Base-by-base conservation (phyloP, 2,797 vertebrate genomes). In the Macroramphosus scolopax region DNA sequence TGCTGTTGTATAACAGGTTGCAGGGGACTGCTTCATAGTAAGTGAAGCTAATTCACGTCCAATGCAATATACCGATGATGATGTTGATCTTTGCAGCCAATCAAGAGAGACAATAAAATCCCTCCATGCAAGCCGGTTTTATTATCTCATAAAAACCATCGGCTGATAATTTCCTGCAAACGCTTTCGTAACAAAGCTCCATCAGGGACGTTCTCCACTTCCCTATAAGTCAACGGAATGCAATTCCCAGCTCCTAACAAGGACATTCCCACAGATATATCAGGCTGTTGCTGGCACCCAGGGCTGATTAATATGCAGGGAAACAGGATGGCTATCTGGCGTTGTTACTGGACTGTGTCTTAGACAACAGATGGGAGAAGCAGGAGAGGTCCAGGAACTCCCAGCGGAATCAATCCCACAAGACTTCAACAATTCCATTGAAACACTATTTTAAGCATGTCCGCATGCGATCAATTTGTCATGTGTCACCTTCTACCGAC, bases 391-490 rank as follows among this genome's bases (percentile, higher is more conserved):
- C 30, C 31, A 28, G 5, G 2, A 9, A 26, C 30, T 66, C 69
- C 43, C 44, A 3, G n/a, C 10, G 49, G 75, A 63, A 33, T 18
- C 14, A 61, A 43, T 71, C 58, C 46, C 43, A 34, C 12, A 63
- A 38, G 40, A 66, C 49, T 41, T 31, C 68, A 37, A 41, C 25
- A 31, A 46, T 68, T 73, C 29, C 25, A 35, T 59, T 48, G 37
- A 42, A n/a, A 62, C 1, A 6, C 61, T 81, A 80, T 80, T 81
- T 82, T 48, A 51, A 67, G 31, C 31, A 66, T 45, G 44, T 31
- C 5, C 51, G 42, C 61, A 51, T 48, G 47, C 28, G 20, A 71
- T 61, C 55, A 64, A 76, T 85, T 83, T 85, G 75, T 78, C 68
- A 78, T 68, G 60, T 70, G 68, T 75, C 70, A 51, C 57, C 48